These are phyloP conservation scores for Drosophila mojavensis DNA, from an alignment of 1,140 invertebrate genomes.

Conservation along the genomic window DNA sequence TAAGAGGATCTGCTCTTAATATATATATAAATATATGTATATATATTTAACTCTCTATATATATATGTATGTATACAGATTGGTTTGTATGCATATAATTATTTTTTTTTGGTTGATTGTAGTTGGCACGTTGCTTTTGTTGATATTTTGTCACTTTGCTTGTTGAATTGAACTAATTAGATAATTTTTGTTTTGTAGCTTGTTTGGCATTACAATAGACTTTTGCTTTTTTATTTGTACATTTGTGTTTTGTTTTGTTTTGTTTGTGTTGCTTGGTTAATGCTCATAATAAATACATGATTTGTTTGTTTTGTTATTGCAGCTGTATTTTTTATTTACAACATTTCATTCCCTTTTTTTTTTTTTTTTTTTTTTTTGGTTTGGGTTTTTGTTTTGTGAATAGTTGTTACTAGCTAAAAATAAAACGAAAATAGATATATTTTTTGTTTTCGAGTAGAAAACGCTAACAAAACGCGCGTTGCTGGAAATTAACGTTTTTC, in stretches of 20 bases:
- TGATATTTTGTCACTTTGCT: conserved; percentile 23
- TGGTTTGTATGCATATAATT: conserved; percentile 15
- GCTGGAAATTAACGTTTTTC: conserved; percentile 34
- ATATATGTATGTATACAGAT: conserved; percentile 8
- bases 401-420: conserved; percentile 30
- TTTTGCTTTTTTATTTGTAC: conserved; percentile 48
- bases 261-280: conserved; percentile 28
- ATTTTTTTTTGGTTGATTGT: conserved; percentile 48
- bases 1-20: conserved; percentile 14
- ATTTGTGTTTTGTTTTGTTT: conserved; percentile 29
- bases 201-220: conserved; percentile 48
- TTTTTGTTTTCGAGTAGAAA: conserved; percentile 5
- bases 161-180: conserved; percentile 31
- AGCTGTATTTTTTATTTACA: conserved; percentile 18
- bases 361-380: conserved; percentile 35
- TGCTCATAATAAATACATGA: conserved; percentile 62
- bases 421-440: conserved; percentile 17
- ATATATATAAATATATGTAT: conserved; percentile 6
- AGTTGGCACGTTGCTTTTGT: conserved; percentile 45
- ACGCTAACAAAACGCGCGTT: conserved; percentile 6
- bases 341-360: conserved; percentile 22
- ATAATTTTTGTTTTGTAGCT: conserved; percentile 23
- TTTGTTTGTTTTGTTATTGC: conserved; percentile 36
- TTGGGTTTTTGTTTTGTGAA: conserved; percentile 13
- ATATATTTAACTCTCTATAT: conserved; percentile 9